These are phyloP conservation scores for Odocoileus hemionus DNA, from an alignment of 2,113 vertebrate species.

Conservation along the genomic window DNA sequence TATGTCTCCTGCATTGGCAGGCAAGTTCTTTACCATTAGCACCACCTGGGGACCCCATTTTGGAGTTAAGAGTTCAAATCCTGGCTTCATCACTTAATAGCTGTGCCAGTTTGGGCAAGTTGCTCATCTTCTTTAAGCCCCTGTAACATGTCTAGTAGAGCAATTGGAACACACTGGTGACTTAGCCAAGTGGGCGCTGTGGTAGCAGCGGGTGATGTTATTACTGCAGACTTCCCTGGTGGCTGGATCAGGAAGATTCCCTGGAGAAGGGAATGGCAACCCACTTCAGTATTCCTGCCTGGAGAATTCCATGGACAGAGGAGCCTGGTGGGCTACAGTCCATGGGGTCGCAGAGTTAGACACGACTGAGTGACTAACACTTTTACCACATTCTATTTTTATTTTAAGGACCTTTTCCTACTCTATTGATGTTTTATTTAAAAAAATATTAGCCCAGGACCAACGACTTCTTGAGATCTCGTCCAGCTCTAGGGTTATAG, in stretches of 20 bases:
- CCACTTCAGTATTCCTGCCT: not conserved
- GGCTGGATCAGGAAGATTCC: not conserved
- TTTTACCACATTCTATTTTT: not conserved
- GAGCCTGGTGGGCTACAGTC: not conserved
- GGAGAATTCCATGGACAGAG: not conserved
- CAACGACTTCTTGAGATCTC: not conserved
- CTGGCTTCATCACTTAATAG: not conserved
- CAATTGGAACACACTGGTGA: not conserved
- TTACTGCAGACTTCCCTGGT: not conserved
- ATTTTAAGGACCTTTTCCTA: not conserved
- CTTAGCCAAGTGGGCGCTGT: not conserved
- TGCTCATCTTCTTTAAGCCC: not conserved
- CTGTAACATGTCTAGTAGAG: not conserved
- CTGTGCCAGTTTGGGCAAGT: not conserved
- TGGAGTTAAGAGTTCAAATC: not conserved
- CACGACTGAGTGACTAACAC: not conserved
- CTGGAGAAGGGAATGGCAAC: not conserved
- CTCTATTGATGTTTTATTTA: not conserved
- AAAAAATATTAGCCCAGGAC: not conserved
- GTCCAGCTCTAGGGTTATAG: not conserved
- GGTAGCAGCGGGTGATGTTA: not conserved
- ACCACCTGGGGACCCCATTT: not conserved
- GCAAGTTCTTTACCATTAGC: not conserved
- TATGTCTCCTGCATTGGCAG: not conserved
- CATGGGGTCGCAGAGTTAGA: not conserved